Percentiles rank a stretch among this genome's conserved stretches.
Evolutionary conservation across 1,140 invertebrate species (phyloP).

Genomic region (Leptestheria dahalacensis): DNA sequence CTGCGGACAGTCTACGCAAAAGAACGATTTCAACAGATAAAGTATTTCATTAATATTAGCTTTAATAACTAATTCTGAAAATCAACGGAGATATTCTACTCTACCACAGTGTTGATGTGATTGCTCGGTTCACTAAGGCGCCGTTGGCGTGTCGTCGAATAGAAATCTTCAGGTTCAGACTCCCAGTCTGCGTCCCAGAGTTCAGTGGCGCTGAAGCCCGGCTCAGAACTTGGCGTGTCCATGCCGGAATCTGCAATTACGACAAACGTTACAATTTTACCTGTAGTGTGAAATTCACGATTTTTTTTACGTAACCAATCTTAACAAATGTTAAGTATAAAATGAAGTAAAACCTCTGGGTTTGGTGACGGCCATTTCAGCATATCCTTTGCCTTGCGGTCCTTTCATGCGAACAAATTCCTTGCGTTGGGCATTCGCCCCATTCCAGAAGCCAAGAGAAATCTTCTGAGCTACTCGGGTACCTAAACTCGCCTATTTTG

Average conservation of each 20-base stretch:
- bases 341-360: conserved; percentile 41
- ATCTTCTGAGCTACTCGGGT: conserved; percentile 90
- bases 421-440: conserved; percentile 60
- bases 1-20: conserved; percentile 72
- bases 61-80: no score
- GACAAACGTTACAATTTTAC: conserved; percentile 5
- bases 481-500: conserved; percentile 71
- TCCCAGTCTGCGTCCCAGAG: conserved; percentile 77
- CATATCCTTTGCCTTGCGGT: conserved; percentile 87
- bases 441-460: conserved; percentile 80
- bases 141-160: conserved; percentile 22
- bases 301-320: neutral
- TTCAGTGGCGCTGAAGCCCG: conserved; percentile 64
- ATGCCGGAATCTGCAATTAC: conserved; percentile 48
- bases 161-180: conserved; percentile 67
- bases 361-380: conserved; percentile 93
- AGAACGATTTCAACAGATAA: conserved; percentile 9
- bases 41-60: neutral
- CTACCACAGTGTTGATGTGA: neutral
- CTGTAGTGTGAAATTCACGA: no score
- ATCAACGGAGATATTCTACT: neutral
- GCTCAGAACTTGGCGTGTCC: conserved; percentile 88
- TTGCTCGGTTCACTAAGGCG: neutral
- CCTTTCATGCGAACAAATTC: conserved; percentile 98
- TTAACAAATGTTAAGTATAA: neutral